phyloP scores from a whole-genome alignment of 2,888 invertebrate genomes.

The Noctua comes region DNA sequence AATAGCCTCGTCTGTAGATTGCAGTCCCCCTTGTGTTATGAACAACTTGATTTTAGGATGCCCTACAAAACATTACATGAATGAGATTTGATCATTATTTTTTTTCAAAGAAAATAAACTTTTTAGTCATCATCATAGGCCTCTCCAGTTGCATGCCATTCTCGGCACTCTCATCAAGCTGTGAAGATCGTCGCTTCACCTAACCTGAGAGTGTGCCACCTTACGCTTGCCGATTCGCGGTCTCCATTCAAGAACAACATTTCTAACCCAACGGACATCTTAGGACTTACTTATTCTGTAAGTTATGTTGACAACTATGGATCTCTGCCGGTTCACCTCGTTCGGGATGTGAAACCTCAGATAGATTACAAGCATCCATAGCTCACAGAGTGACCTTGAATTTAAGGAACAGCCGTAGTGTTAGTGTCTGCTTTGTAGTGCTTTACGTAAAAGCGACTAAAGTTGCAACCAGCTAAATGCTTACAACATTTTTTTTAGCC shows the following conservation, averaged over 20 bases:
- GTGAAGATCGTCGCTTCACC: no score
- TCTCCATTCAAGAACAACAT: no score
- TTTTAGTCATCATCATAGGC: neutral
- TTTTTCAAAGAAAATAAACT: neutral
- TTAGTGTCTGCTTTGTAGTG: no score
- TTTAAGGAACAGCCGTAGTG: neutral
- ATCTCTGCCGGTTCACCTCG: neutral
- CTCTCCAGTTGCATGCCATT: neutral
- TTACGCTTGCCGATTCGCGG: no score
- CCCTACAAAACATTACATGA: constrained; percentile 62
- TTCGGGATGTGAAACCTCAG: neutral
- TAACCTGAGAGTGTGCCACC: no score
- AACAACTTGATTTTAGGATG: constrained; percentile 84
- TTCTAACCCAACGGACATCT: no score
- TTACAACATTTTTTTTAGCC: no score
- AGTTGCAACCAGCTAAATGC: no score
- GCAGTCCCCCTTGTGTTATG: constrained; percentile 83
- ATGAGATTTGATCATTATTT: neutral
- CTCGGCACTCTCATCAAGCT: no score
- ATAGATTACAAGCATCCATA: neutral
- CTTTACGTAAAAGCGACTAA: no score
- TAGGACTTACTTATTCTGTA: no score
- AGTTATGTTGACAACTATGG: no score
- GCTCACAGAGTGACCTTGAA: neutral
- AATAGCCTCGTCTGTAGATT: constrained; percentile 84